Evolutionary conservation across 2,888 invertebrate genomes (phyloP).

Genomic region (Acrobasis consociella): DNA sequence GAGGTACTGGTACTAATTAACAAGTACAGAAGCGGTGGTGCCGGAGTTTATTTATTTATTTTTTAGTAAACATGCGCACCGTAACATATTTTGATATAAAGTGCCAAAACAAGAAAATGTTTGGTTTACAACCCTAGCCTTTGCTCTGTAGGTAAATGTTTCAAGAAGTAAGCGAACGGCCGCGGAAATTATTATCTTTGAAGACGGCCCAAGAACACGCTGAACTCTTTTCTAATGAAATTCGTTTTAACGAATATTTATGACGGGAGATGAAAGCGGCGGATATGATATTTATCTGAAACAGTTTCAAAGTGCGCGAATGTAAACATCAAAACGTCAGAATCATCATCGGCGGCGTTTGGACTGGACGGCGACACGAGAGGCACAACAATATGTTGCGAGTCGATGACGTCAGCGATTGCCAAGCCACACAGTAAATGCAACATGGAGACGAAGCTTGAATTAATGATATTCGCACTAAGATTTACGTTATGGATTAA

Average conservation of each 20-base stretch:
- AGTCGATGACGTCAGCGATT: neutral
- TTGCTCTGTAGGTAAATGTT: neutral
- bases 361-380: neutral
- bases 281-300: constrained; percentile 11
- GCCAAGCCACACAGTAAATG: no score
- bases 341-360: neutral
- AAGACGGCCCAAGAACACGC: neutral
- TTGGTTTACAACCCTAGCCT: no score
- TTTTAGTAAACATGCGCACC: neutral
- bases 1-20: no score
- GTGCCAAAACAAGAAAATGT: no score
- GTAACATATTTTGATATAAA: no score
- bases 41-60: no score
- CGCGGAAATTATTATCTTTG: neutral
- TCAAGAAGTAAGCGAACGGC: neutral
- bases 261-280: constrained; percentile 4
- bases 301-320: constrained; percentile 8
- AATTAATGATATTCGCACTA: no score
- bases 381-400: neutral
- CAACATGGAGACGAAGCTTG: no score
- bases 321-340: neutral
- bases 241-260: constrained; percentile 13
- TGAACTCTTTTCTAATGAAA: constrained; percentile 3
- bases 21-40: no score
- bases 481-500: no score